Percentiles rank a stretch among this genome's conserved stretches.
Evolutionary conservation across 2,113 vertebrate species (phyloP).

Genomic region (Mustela nigripes): DNA sequence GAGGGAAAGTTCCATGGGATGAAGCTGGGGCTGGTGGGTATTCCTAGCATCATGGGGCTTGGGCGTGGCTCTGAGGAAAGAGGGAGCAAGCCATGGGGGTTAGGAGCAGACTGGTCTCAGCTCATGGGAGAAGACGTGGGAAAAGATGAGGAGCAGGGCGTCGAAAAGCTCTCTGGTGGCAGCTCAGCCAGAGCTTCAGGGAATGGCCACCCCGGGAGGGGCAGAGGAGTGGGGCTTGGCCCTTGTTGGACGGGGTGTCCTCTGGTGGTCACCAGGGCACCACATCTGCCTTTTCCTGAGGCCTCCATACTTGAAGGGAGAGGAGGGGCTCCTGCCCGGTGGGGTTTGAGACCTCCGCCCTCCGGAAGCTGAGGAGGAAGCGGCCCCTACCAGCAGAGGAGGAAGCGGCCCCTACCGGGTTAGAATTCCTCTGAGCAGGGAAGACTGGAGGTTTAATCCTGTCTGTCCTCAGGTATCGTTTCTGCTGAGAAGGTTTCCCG

Average conservation of each 20-base stretch:
- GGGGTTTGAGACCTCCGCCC: neutral
- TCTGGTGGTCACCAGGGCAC: too few species aligned
- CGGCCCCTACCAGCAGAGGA: too few species aligned
- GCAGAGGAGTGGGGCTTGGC: neutral
- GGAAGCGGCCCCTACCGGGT: too few species aligned
- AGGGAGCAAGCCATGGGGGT: neutral
- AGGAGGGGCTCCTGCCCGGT: neutral
- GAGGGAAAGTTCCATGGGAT: neutral
- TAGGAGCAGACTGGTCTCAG: neutral
- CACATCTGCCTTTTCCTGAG: neutral
- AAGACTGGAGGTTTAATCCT: neutral
- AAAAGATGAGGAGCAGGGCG: too few species aligned
- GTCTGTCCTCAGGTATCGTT: fast-evolving
- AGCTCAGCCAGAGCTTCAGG: neutral
- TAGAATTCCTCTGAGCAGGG: neutral
- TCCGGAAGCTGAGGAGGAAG: neutral
- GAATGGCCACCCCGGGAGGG: neutral
- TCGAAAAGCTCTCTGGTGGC: neutral
- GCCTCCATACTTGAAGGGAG: neutral
- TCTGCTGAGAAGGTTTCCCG: neutral
- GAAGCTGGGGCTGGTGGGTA: neutral
- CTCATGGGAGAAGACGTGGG: neutral
- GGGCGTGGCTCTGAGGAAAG: neutral
- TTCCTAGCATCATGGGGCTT: neutral
- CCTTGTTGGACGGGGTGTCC: neutral